Percentiles rank a stretch among this genome's conserved stretches.
Evolutionary conservation across 2,113 vertebrate species (phyloP).

Genomic region (Myotis yumanensis): DNA sequence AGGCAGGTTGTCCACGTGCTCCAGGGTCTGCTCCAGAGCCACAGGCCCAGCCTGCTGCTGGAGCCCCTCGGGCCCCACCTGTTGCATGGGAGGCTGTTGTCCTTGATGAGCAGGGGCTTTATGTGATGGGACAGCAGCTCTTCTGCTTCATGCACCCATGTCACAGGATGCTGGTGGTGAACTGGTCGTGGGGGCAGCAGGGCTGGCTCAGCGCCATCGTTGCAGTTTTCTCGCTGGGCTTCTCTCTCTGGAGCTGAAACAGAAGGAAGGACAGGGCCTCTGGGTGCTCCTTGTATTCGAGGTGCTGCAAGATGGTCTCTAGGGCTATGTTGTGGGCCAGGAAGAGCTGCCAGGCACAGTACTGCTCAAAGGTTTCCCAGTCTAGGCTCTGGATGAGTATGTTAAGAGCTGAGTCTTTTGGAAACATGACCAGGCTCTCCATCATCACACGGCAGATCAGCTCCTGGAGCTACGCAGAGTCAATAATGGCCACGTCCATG

Average conservation of each 20-base stretch:
- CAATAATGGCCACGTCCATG: slow-evolving; percentile 97
- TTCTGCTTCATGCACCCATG: slow-evolving; percentile 95
- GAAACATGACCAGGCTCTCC: slow-evolving; percentile 97
- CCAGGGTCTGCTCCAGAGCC: slow-evolving; percentile 96
- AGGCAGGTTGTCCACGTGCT: slow-evolving; percentile 93
- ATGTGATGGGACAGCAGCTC: slow-evolving; percentile 94
- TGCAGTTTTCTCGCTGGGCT: slow-evolving; percentile 98
- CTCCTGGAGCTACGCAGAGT: slow-evolving; percentile 95
- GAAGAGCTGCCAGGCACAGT: slow-evolving; percentile 98
- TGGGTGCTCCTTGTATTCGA: slow-evolving; percentile 93
- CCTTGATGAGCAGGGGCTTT: slow-evolving; percentile 97
- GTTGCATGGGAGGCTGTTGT: slow-evolving; percentile 96
- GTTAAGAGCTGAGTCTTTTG: slow-evolving; percentile 96
- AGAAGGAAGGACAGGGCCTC: slow-evolving; percentile 95
- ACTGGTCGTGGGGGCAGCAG: slow-evolving; percentile 94
- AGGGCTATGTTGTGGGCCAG: slow-evolving; percentile 94
- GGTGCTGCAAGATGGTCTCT: slow-evolving; percentile 95
- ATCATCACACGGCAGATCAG: slow-evolving; percentile 99
- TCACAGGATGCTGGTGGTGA: slow-evolving; percentile 96
- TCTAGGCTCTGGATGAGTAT: slow-evolving; percentile 97
- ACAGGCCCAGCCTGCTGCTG: slow-evolving; percentile 95
- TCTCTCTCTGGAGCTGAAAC: slow-evolving; percentile 94
- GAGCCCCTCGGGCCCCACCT: slow-evolving; percentile 95
- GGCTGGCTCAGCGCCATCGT: slow-evolving; percentile 97
- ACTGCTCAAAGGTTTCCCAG: slow-evolving; percentile 98